Percentiles rank a stretch among this genome's conserved stretches.
Conservation (phyloP, 2,888 invertebrate species). For the Agonopterix arenella region DNA sequence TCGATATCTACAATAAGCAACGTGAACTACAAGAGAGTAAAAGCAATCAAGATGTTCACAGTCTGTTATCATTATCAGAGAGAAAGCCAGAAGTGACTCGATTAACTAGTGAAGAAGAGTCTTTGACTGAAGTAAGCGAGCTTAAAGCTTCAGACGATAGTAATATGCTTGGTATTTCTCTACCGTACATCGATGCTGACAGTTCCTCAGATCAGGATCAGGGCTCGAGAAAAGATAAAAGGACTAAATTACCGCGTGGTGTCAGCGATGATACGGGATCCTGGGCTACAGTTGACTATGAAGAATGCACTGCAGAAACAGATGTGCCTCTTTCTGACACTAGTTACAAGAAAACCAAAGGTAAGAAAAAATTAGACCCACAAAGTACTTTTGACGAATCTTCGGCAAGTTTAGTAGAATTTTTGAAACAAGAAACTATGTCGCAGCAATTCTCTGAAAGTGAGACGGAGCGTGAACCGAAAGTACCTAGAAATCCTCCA, state of each 20-base stretch:
- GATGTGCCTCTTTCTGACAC: conserved; percentile 76
- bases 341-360: conserved; percentile 34
- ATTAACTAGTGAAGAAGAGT: conserved; percentile 82
- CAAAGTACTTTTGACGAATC: conserved; percentile 79
- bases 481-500: conserved; percentile 31
- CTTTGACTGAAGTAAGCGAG: conserved; percentile 81
- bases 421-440: conserved; percentile 62
- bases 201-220: conserved; percentile 72
- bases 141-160: conserved; percentile 73
- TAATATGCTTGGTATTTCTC: conserved; percentile 62
- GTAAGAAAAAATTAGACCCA: conserved; percentile 55
- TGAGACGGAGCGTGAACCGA: conserved; percentile 58
- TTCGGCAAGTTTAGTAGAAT: conserved; percentile 70
- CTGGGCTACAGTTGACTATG: conserved; percentile 82
- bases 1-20: conserved; percentile 77
- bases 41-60: conserved; percentile 54
- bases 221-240: conserved; percentile 39
- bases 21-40: conserved; percentile 63
- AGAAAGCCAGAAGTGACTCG: conserved; percentile 67
- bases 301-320: conserved; percentile 79
- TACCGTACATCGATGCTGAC: conserved; percentile 73
- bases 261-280: conserved; percentile 83
- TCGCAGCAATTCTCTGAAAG: conserved; percentile 56
- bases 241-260: conserved; percentile 56
- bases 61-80: conserved; percentile 38